Base-by-base conservation (phyloP, 2,113 vertebrate species). In the Trichomycterus rosablanca region DNA sequence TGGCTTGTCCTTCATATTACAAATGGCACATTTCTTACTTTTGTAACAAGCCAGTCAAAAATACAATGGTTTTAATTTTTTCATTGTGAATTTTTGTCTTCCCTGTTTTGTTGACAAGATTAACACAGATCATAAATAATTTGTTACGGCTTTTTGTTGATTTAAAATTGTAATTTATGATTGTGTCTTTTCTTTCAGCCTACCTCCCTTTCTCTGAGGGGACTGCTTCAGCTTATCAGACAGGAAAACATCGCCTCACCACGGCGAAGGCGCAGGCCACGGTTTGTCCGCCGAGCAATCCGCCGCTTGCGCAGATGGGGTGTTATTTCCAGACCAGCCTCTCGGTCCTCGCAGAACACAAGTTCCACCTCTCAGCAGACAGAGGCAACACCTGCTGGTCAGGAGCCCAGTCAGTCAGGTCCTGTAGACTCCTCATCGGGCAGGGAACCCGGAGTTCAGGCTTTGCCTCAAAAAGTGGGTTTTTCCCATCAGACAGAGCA, bases 291-390 rank as follows among this genome's bases (percentile, higher is more conserved):
- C 16, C 84, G 92, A 5, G 78, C 89, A 0, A 76, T 90, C 1
- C 89, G 91, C 1, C 87, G 91, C 23, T 83, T 93, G 77, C 83
- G 90, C 51, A 83, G 90, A 44, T 90, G 90, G 91, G 92, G 92
- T 6, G 74, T 93, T 0, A 87, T 93, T 42, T 87, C 90, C 49
- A 78, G 88, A 42, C 20, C 81, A 1, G 67, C 78, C 2, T 75
- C 88, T 35, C 67, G 86, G 54, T 46, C 83, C 3, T 59, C 80
- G n/a, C 85, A 78, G 65, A 34, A 63, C 2, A 53, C 82, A 1
- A 49, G 65, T 70, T 71, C 72, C 74, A 55, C 56, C 63, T 74
- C 73, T 51, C 86, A 75, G 52, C 83, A 58, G 40, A 48, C 71
- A 2, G 83, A 80, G 28, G 57, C 67, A 1, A 62, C 76, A 39